Evolutionary conservation across 2,113 vertebrate species (phyloP).

Genomic region (Apaloderma vittatum): DNA sequence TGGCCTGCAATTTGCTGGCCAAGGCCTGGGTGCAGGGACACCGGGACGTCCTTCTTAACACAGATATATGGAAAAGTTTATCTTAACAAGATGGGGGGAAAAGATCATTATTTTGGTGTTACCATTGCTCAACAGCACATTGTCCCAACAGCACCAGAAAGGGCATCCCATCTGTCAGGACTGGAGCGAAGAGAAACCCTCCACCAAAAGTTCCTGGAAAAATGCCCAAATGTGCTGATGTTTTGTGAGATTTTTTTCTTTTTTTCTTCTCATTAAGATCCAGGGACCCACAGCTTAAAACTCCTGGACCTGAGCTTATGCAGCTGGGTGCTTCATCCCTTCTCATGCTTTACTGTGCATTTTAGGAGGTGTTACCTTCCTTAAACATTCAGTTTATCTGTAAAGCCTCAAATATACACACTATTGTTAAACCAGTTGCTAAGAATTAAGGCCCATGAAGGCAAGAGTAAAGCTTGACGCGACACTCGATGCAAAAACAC

Average conservation of each 20-base stretch:
- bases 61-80: not conserved
- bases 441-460: rapidly evolving
- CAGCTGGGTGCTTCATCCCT: not conserved
- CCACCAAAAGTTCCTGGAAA: not conserved
- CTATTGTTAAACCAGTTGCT: rapidly evolving
- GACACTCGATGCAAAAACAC: rapidly evolving
- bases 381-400: not conserved
- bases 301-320: rapidly evolving
- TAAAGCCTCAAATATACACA: rapidly evolving
- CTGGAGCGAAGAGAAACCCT: rapidly evolving
- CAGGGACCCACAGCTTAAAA: not conserved
- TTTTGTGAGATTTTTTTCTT: not conserved
- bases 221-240: rapidly evolving
- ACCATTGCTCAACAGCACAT: rapidly evolving
- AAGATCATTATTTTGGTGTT: not conserved
- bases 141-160: rapidly evolving
- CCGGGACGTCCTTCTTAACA: not conserved
- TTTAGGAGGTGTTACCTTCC: rapidly evolving
- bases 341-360: not conserved
- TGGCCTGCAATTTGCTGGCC: slow-evolving; percentile 44
- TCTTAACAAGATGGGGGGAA: rapidly evolving
- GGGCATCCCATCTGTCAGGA: not conserved
- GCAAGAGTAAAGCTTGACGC: not conserved
- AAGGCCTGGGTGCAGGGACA: not conserved
- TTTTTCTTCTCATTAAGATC: not conserved